These are phyloP conservation scores for Melanocharis versteri DNA, from an alignment of 2,113 vertebrate species.

Conservation along the genomic window DNA sequence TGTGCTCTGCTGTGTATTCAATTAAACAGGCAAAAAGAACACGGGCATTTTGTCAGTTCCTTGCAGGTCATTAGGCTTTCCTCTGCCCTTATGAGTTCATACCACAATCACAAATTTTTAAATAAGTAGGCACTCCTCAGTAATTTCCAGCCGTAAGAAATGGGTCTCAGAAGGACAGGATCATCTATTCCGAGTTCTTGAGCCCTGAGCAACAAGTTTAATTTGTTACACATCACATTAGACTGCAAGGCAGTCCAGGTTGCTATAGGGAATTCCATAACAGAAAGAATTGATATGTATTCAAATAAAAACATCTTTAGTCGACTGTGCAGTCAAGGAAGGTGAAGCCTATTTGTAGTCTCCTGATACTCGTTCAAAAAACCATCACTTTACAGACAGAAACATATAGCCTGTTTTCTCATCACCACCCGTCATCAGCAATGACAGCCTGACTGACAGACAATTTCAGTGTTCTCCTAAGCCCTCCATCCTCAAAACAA, in stretches of 20 bases:
- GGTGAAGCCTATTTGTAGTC: neutral
- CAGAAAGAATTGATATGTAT: neutral
- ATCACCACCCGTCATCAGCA: neutral
- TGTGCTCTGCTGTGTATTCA: neutral
- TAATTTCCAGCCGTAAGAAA: conserved; percentile 3
- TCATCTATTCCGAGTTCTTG: neutral
- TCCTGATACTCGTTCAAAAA: neutral
- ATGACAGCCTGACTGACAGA: neutral
- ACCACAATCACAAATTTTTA: neutral
- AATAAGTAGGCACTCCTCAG: neutral
- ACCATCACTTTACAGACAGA: neutral
- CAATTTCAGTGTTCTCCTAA: neutral
- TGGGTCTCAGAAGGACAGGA: neutral
- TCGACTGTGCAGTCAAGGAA: neutral
- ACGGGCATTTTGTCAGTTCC: neutral
- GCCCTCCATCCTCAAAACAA: neutral
- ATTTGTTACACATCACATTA: neutral
- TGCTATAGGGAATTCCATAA: neutral
- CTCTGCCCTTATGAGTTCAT: neutral
- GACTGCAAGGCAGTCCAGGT: neutral
- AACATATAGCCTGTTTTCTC: neutral
- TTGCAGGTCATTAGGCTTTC: neutral
- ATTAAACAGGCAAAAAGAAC: neutral
- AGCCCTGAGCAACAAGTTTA: neutral
- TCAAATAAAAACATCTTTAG: neutral